Base-by-base conservation (phyloP, 2,888 invertebrate genomes). In the Dicyrtomina minuta region DNA sequence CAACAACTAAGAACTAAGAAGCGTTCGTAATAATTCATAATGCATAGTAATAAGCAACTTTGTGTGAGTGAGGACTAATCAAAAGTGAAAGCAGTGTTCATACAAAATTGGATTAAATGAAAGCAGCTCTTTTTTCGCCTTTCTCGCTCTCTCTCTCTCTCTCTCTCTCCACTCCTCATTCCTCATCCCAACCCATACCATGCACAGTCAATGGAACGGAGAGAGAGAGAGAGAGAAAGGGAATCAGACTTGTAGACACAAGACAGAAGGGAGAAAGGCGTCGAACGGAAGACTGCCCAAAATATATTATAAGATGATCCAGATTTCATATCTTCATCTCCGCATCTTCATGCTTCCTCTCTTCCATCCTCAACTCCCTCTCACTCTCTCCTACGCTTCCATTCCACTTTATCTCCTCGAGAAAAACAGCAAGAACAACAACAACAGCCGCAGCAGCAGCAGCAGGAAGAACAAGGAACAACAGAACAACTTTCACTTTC, bases 81-180 rank as follows among this genome's bases (percentile, higher is more conserved):
- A 71, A 71, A 71, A 71, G 68, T 65, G 71, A 68, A 71, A 68
- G 64, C 51, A 68, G 65, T 68, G 68, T 68, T 68, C 65, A 41
- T 59, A 15, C 55, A 26, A 71, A 71, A 71, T 71, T 71, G 71
- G 66, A 71, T 71, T 71, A 68, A 64, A 53, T 67, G 60, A 62
- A 58, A 44, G 58, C 20, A 51, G 39, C 46, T 70, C 66, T 39
- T 17, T 24, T 17, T 49, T 3, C n/a, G n/a, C n/a, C n/a, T n/a
- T n/a, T n/a, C n/a, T n/a, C n/a, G n/a, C n/a, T n/a, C n/a, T n/a
- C n/a, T 27, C 27, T 22, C 51, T 22, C 51, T n/a, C 17, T 49
- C 49, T 5, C n/a, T 49, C 49, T n/a, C 17, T n/a, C 49, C 17
- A 6, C n/a, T 49, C n/a, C 49, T 12, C 49, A n/a, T n/a, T 49